phyloP scores from a whole-genome alignment of 1,140 invertebrate genomes.

The Drosophila pachea region DNA sequence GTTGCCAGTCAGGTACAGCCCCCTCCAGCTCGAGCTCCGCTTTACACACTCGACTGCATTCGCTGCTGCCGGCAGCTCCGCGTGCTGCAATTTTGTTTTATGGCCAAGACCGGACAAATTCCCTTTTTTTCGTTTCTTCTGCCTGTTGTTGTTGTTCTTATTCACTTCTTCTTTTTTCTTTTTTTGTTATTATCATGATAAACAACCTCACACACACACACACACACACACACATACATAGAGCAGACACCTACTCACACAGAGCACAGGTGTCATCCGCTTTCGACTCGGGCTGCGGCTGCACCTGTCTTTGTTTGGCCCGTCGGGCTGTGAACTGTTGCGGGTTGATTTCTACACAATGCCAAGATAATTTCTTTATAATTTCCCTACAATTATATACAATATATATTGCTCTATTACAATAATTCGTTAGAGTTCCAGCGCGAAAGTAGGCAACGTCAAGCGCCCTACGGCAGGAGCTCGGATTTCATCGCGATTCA shows the following conservation, averaged over 20 bases:
- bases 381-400: not conserved
- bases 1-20: slow-evolving; percentile 36
- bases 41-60: slow-evolving; percentile 73
- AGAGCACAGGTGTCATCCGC: slow-evolving; percentile 70
- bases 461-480: not conserved
- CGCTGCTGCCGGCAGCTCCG: slow-evolving; percentile 16
- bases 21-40: slow-evolving; percentile 40
- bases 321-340: not conserved
- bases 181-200: slow-evolving; percentile 63
- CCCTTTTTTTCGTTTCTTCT: slow-evolving; percentile 22
- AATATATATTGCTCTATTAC: slow-evolving; percentile 4
- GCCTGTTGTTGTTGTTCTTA: slow-evolving; percentile 27
- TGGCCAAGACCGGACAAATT: slow-evolving; percentile 32
- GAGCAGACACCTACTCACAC: slow-evolving; percentile 1
- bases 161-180: slow-evolving; percentile 1
- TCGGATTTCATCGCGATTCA: slow-evolving; percentile 35
- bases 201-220: slow-evolving; percentile 43
- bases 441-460: slow-evolving; percentile 16
- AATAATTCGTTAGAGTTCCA: not conserved
- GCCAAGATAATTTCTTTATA: not conserved
- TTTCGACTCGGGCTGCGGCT: slow-evolving; percentile 8
- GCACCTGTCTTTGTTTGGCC: slow-evolving; percentile 5
- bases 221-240: slow-evolving; percentile 5
- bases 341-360: not conserved
- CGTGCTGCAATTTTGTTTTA: slow-evolving; percentile 35